These are phyloP conservation scores for Keiferia lycopersicella DNA, from an alignment of 2,888 invertebrate species.

Conservation along the genomic window DNA sequence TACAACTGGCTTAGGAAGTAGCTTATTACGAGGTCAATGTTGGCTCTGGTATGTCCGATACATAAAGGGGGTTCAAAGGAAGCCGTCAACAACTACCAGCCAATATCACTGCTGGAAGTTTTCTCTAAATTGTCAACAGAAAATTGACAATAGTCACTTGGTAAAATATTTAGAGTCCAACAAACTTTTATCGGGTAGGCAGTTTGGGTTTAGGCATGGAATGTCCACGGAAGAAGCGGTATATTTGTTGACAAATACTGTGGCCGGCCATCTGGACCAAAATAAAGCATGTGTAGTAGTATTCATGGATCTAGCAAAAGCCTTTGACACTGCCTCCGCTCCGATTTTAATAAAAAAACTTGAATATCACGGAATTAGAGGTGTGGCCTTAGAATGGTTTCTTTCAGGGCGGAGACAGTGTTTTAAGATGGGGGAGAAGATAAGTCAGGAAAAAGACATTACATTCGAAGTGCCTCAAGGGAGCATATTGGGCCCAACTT, in stretches of 20 bases:
- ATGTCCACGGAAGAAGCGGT: not conserved
- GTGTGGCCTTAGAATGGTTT: not conserved
- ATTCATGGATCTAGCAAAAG: not conserved
- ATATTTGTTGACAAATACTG: not conserved
- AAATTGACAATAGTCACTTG: not conserved
- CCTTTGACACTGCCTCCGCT: conserved; percentile 5
- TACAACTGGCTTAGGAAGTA: too few relatives aligned
- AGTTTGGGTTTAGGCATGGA: not conserved
- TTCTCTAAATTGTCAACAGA: not conserved
- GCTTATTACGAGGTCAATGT: too few relatives aligned
- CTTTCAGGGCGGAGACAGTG: not conserved
- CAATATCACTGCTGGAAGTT: not conserved
- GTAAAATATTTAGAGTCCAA: not conserved
- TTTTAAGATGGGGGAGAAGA: not conserved
- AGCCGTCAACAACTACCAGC: not conserved
- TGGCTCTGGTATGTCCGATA: too few relatives aligned
- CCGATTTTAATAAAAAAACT: not conserved
- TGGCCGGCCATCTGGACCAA: not conserved
- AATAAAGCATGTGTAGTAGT: not conserved
- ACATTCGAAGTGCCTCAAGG: not conserved
- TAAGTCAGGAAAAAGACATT: not conserved
- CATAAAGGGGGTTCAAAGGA: too few relatives aligned
- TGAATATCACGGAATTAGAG: not conserved
- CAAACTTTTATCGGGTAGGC: not conserved
- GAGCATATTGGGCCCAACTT: not conserved